Base-by-base conservation (phyloP, 1,140 invertebrate genomes). In the Temnothorax nylanderi region DNA sequence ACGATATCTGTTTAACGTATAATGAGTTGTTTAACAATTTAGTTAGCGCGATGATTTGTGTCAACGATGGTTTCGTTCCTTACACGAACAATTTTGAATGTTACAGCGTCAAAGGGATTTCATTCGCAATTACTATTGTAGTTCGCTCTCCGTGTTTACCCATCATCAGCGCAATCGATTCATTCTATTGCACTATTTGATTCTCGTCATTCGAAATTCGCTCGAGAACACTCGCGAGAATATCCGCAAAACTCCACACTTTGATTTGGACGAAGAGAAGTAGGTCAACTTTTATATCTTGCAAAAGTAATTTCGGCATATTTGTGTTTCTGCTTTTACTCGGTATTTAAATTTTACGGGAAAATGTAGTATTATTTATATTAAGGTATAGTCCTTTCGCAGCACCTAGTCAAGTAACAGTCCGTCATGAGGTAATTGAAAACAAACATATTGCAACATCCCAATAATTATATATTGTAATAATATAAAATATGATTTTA, bases 101-200 rank as follows among this genome's bases (percentile, higher is more conserved):
- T 37, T 65, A 65, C 10, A 34, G 26, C 41, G 11, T 78, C 76
- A 78, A 78, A 78, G 60, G 41, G 58, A 26, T 44, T 78, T 78
- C 58, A 78, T 78, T 62, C 60, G 76, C 41, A 78, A 78, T 78
- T 78, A 78, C 56, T 62, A 77, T 60, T 49, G 41, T 34, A 78
- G 60, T 34, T 65, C 26, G 44, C 26, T 6, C 26, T 65, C 51
- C 58, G 26, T 78, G 44, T 78, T 78, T 78, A 64, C 18, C 26
- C 18, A 65, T 65, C 62, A 78, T 78, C 76, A 78, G 60, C 13
- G 44, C 76, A 78, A 65, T 32, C 58, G 60, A 65, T 34, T 78
- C 76, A 65, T 78, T 78, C 60, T 65, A 21, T 78, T 78, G 58
- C 32, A 64, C 26, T 78, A 78, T 78, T 78, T 78, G 58, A 78